Evolutionary conservation across 2,113 vertebrate species (phyloP).

Genomic region (Gadus chalcogrammus): DNA sequence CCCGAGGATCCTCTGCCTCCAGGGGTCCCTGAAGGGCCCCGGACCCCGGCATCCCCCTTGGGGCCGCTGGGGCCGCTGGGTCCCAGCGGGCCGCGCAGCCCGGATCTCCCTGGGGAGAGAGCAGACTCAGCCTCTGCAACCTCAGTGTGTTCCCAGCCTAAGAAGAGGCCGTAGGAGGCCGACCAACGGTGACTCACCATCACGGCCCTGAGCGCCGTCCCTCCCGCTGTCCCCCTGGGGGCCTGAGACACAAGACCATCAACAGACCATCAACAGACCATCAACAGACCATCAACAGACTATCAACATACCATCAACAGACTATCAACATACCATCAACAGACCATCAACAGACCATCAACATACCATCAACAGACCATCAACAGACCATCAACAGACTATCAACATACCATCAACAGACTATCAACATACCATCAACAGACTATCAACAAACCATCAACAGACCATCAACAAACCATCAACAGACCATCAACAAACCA

Average conservation of each 20-base stretch:
- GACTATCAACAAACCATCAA: too few relatives aligned
- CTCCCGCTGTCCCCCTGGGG: slow-evolving; percentile 72
- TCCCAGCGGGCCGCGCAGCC: slow-evolving; percentile 71
- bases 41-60: slow-evolving; percentile 75
- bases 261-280: neutral
- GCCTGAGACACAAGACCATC: slow-evolving; percentile 53
- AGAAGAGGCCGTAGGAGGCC: slow-evolving; percentile 8
- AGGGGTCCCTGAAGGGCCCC: slow-evolving; percentile 73
- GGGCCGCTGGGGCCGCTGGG: slow-evolving; percentile 73
- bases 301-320: neutral
- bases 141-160: slow-evolving; percentile 26
- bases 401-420: too few relatives aligned
- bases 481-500: too few relatives aligned
- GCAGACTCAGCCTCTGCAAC: slow-evolving; percentile 40
- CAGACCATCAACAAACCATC: too few relatives aligned
- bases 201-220: slow-evolving; percentile 69
- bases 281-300: neutral
- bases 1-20: slow-evolving; percentile 77
- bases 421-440: too few relatives aligned
- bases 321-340: neutral
- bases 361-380: too few relatives aligned
- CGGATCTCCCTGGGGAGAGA: slow-evolving; percentile 62
- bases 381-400: too few relatives aligned
- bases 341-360: too few relatives aligned
- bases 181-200: slow-evolving; percentile 55